These are phyloP conservation scores for Hypercompe scribonia DNA, from an alignment of 2,888 invertebrate species.

Conservation along the genomic window DNA sequence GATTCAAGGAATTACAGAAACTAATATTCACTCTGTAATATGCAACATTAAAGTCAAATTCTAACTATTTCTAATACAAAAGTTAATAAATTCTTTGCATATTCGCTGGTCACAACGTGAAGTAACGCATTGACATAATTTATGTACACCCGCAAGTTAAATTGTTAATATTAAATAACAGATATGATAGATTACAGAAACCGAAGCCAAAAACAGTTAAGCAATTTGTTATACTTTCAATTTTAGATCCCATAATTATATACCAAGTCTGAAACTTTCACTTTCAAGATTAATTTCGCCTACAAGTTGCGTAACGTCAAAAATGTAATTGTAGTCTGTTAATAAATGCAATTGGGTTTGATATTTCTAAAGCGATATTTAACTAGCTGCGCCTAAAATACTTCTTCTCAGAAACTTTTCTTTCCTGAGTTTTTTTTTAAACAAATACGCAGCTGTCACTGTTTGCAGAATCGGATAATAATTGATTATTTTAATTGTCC, in stretches of 20 bases:
- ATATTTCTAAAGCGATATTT: conserved; percentile 48
- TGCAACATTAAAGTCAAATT: no score
- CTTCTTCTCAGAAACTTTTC: conserved; percentile 3
- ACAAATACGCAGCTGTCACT: conserved; percentile 41
- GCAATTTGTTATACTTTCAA: conserved; percentile 74
- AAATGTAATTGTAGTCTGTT: conserved; percentile 44
- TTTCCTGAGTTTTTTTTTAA: conserved; percentile 41
- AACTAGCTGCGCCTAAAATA: conserved; percentile 32
- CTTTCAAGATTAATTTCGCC: conserved; percentile 62
- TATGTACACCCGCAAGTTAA: neutral
- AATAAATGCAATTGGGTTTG: conserved; percentile 42
- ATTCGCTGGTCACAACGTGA: neutral
- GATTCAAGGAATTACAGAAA: neutral
- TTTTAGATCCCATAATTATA: conserved; percentile 72
- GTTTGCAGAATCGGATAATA: conserved; percentile 24
- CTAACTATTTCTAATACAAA: conserved; percentile 26
- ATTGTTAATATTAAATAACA: conserved; percentile 14
- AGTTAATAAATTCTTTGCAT: conserved; percentile 12
- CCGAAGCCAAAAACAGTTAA: conserved; percentile 62
- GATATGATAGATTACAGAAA: conserved; percentile 66
- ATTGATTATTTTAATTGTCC: conserved; percentile 29
- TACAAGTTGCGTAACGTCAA: conserved; percentile 53
- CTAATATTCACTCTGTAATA: no score
- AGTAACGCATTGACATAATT: neutral
- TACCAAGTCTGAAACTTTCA: conserved; percentile 71